Evolutionary conservation across 2,113 vertebrate genomes (phyloP), one percentile per base, ranked within the genome.

Genomic region (Gallinago media): DNA sequence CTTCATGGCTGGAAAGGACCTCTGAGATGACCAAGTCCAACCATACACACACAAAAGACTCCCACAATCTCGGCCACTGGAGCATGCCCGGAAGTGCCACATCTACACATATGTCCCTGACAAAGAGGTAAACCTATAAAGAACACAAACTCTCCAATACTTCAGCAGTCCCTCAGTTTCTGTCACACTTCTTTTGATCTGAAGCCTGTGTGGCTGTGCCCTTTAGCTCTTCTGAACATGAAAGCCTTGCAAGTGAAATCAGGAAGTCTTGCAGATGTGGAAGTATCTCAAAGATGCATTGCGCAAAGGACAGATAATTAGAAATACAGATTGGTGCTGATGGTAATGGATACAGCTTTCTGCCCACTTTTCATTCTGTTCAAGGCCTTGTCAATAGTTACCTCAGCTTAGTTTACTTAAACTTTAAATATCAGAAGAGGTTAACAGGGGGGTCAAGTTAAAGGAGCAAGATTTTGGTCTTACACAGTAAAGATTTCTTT

Each of bases 381-480:
- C 56, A 84, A 77, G 61, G 21, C 12, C 9, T 40, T 70, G 18
- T 11, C 0, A 0, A 54, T 2, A 32, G 19, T 12, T 20, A 52
- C 40, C 50, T 59, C 32, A n/a, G 27, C 38, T 72, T 38, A 68
- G 29, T 65, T 88, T 55, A 63, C 54, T 17, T 32, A 68, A 19
- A 29, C 15, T 59, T 81, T 11, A 61, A 63, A 52, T 11, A 56
- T 12, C 38, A 59, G 50, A 80, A 46, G 34, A 50, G 1, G 4
- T 38, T 46, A 62, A 93, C 4, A 59, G 17, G 66, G 7, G 2
- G 6, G 12, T 59, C 47, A 55, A 63, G 19, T 31, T 34, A 12
- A 4, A 75, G 16, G 8, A 75, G 56, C 6, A 70, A 81, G 52
- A 21, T 59, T 79, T 68, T 63, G 17, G 8, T 49, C n/a, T 61